Evolutionary conservation across 2,888 invertebrate genomes (phyloP).

Genomic region (Calliopum simillimum): DNA sequence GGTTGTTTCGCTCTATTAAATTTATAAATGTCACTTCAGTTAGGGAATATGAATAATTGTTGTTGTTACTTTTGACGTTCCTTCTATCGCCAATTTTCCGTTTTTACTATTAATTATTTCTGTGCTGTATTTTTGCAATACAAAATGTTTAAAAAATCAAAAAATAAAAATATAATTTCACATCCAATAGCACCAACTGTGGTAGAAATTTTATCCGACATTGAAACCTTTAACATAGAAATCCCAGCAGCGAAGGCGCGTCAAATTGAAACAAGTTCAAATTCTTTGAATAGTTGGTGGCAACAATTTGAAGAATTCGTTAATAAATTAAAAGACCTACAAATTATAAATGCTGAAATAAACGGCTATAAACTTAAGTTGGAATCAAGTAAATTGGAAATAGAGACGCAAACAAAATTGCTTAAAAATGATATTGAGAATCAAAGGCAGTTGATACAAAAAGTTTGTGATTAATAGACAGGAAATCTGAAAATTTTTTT

Average conservation of each 20-base stretch:
- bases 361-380: slow-evolving; percentile 56
- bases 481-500: too few species aligned
- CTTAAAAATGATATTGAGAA: slow-evolving; percentile 56
- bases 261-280: slow-evolving; percentile 41
- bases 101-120: background rate
- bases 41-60: too few species aligned
- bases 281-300: slow-evolving; percentile 61
- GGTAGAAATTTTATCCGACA: slow-evolving; percentile 60
- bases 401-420: slow-evolving; percentile 55
- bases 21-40: too few species aligned
- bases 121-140: background rate
- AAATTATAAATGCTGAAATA: slow-evolving; percentile 53
- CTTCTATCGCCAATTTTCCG: too few species aligned
- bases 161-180: slow-evolving; percentile 40
- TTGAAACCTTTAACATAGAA: slow-evolving; percentile 60
- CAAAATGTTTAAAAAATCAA: slow-evolving; percentile 57
- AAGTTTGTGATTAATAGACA: too few species aligned
- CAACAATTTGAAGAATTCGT: slow-evolving; percentile 62
- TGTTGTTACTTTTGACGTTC: too few species aligned
- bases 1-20: too few species aligned
- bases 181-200: slow-evolving; percentile 57
- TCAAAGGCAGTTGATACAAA: slow-evolving; percentile 41
- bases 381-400: slow-evolving; percentile 53
- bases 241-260: slow-evolving; percentile 34
- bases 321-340: slow-evolving; percentile 57